Conservation (phyloP, 2,888 invertebrate genomes). For the Exocentrus adspersus region DNA sequence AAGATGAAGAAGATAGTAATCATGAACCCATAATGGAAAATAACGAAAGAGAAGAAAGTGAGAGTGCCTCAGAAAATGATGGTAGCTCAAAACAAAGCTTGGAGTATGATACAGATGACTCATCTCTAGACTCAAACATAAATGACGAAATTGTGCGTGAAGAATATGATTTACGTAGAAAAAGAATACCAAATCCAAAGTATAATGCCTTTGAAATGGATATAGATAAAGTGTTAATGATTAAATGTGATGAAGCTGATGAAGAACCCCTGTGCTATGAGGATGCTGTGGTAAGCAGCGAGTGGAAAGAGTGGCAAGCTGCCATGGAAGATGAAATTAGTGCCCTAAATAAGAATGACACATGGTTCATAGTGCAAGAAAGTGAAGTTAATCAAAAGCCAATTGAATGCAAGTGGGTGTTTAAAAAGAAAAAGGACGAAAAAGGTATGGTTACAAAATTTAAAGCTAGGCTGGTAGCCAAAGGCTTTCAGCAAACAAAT, state of each 20-base stretch:
- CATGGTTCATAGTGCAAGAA: conserved; percentile 29
- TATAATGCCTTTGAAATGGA: conserved; percentile 22
- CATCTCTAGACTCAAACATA: background rate
- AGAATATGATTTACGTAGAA: conserved; percentile 16
- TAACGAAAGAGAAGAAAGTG: background rate
- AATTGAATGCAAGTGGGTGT: conserved; percentile 38
- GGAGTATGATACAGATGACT: no score
- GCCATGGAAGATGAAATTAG: conserved; percentile 27
- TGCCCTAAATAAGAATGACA: conserved; percentile 31
- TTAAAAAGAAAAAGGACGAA: conserved; percentile 33
- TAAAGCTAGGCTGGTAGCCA: conserved; percentile 28
- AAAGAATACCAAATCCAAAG: conserved; percentile 9
- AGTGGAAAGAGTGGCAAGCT: background rate
- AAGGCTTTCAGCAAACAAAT: conserved; percentile 29
- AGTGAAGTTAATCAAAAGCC: conserved; percentile 18
- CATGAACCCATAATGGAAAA: background rate
- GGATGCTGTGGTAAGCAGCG: background rate
- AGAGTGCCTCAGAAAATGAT: background rate
- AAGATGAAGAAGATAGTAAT: background rate
- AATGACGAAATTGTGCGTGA: conserved; percentile 1
- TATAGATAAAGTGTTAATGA: background rate
- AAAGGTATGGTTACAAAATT: conserved; percentile 10
- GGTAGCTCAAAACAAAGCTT: no score
- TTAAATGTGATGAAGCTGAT: background rate
- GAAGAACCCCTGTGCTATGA: background rate